These are phyloP conservation scores for Drosophila leontia DNA, from an alignment of 1,140 invertebrate species.

Conservation along the genomic window DNA sequence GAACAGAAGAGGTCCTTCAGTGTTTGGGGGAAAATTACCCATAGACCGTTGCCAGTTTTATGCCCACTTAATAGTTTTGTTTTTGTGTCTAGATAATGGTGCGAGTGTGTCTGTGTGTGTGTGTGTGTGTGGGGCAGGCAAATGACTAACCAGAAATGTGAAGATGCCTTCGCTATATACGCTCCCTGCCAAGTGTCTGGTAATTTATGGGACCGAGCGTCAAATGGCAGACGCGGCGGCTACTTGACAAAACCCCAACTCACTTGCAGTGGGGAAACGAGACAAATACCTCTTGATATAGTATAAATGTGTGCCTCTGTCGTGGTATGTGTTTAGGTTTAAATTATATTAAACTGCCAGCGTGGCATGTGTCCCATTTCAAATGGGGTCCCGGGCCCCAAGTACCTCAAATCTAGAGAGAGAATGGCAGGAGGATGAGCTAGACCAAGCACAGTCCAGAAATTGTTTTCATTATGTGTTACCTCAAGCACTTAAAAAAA, in stretches of 20 bases:
- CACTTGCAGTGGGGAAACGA: constrained; percentile 17
- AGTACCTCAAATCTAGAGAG: constrained; percentile 5
- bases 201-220: constrained; percentile 75
- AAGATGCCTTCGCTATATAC: constrained; percentile 56
- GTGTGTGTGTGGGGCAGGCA: constrained; percentile 42
- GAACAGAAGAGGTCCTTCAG: constrained; percentile 46
- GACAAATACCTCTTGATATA: constrained; percentile 44
- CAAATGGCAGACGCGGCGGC: constrained; percentile 76
- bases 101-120: constrained; percentile 21
- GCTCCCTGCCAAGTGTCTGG: constrained; percentile 61
- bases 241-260: constrained; percentile 72
- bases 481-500: constrained; percentile 42
- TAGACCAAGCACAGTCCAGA: constrained; percentile 22
- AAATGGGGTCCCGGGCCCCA: constrained; percentile 29
- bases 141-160: constrained; percentile 81
- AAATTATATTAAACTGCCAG: constrained; percentile 81
- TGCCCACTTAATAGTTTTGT: constrained; percentile 82
- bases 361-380: constrained; percentile 78
- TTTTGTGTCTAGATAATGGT: constrained; percentile 60
- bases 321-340: constrained; percentile 75
- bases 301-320: constrained; percentile 35
- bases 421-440: constrained; percentile 1
- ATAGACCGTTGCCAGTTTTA: constrained; percentile 60
- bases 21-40: constrained; percentile 25
- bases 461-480: constrained; percentile 73